Conservation (phyloP, 2,113 vertebrate species). For the Lophura nycthemera region DNA sequence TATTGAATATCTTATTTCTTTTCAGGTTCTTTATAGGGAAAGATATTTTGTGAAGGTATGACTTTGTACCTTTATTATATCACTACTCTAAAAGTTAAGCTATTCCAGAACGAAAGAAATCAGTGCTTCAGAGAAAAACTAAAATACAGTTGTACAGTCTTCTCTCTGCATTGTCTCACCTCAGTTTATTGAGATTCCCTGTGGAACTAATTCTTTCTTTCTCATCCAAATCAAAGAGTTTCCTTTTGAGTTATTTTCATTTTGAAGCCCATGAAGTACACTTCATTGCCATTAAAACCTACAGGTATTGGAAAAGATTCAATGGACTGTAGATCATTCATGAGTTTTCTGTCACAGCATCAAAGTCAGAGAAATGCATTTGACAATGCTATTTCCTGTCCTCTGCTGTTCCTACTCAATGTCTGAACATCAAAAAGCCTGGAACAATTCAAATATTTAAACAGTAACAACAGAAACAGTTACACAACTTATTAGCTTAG, state of each 20-base stretch:
- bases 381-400: constrained; percentile 1
- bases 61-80: not conserved
- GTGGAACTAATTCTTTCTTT: not conserved
- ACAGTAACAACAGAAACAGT: not conserved
- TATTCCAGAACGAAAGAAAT: not conserved
- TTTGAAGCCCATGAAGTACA: not conserved
- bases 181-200: not conserved
- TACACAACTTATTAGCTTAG: not conserved
- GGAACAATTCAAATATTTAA: constrained; percentile 37
- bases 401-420: not conserved
- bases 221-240: not conserved
- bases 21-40: not conserved
- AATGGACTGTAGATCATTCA: not conserved
- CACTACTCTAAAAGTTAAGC: not conserved
- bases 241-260: constrained; percentile 2
- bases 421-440: not conserved
- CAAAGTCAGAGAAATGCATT: constrained; percentile 7
- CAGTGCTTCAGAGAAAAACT: not conserved
- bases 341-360: constrained; percentile 2
- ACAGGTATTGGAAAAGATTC: not conserved
- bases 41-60: not conserved
- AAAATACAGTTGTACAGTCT: not conserved
- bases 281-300: constrained; percentile 8
- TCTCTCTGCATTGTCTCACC: not conserved
- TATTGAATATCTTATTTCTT: not conserved